These are phyloP conservation scores for Sander vitreus DNA, from an alignment of 2,113 vertebrate genomes.

Conservation along the genomic window DNA sequence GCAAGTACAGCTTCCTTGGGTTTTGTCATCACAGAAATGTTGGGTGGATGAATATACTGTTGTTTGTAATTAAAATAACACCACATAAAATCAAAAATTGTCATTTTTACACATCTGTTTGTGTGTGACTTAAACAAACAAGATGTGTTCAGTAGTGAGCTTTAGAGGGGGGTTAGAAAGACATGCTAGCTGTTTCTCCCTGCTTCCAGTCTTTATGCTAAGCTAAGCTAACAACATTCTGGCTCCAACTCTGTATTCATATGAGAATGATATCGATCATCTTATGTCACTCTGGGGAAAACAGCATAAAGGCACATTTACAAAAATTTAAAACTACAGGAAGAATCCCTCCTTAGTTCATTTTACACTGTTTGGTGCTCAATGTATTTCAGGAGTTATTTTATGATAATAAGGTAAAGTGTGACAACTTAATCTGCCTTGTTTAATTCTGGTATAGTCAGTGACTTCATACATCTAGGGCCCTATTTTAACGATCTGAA, in stretches of 20 bases:
- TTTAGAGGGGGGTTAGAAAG: neutral
- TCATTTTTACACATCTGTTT: neutral
- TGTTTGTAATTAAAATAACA: neutral
- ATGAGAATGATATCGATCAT: neutral
- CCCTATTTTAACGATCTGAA: too few relatives aligned
- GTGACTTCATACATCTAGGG: too few relatives aligned
- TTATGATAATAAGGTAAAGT: too few relatives aligned
- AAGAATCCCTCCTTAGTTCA: neutral
- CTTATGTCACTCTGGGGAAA: neutral
- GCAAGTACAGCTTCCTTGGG: too few relatives aligned
- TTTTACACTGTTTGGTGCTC: neutral
- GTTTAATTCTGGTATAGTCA: too few relatives aligned
- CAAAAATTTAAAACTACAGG: neutral
- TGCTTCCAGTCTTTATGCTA: too few relatives aligned
- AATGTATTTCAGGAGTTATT: too few relatives aligned
- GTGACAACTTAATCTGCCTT: too few relatives aligned
- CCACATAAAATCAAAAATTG: neutral
- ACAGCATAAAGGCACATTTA: neutral
- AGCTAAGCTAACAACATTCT: too few relatives aligned
- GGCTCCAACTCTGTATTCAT: neutral
- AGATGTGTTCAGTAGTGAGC: neutral
- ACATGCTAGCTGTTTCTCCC: neutral
- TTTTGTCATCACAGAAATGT: too few relatives aligned
- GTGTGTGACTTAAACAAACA: neutral
- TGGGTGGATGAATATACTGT: too few relatives aligned